Evolutionary conservation across 2,113 vertebrate species (phyloP).

Genomic region (Engystomops pustulosus): DNA sequence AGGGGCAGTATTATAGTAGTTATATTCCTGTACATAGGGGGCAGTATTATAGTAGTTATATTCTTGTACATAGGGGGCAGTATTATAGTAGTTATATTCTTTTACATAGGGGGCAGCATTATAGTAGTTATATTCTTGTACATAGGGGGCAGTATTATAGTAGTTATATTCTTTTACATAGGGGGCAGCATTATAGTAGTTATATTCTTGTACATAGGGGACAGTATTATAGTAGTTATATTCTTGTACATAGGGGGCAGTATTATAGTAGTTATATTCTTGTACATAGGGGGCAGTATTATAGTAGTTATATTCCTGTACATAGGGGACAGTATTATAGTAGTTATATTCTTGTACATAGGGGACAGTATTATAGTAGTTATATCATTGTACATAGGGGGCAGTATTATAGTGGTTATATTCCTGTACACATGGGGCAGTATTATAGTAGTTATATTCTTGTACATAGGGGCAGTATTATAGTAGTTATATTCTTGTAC

Average conservation of each 20-base stretch:
- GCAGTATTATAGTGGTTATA: slow-evolving; percentile 9
- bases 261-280: slow-evolving; percentile 19
- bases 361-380: slow-evolving; percentile 2
- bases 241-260: neutral
- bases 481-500: slow-evolving; percentile 8
- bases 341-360: slow-evolving; percentile 12
- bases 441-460: slow-evolving; percentile 6
- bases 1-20: neutral
- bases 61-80: slow-evolving; percentile 4
- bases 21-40: neutral
- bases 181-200: neutral
- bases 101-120: neutral
- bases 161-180: neutral
- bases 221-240: slow-evolving; percentile 13
- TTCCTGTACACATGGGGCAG: neutral
- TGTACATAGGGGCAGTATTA: neutral
- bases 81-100: slow-evolving; percentile 15
- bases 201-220: slow-evolving; percentile 1
- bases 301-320: slow-evolving; percentile 1
- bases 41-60: slow-evolving; percentile 2
- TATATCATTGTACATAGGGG: neutral
- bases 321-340: neutral
- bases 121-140: slow-evolving; percentile 13
- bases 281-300: neutral
- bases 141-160: neutral